Evolutionary conservation across 2,888 invertebrate genomes (phyloP).

Genomic region (Matsumyia berberina): DNA sequence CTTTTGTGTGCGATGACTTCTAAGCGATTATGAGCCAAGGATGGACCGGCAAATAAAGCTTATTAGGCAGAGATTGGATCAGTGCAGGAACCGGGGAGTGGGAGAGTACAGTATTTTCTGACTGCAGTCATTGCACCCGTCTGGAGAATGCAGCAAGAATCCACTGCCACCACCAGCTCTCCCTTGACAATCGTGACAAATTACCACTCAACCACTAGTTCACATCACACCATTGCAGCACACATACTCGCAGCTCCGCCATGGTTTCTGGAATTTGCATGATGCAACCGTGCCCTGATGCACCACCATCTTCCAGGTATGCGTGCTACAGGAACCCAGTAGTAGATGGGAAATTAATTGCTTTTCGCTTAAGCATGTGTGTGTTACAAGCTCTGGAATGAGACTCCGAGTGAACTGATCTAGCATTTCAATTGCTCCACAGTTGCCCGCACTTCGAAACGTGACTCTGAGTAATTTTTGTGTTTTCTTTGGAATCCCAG

Average conservation of each 20-base stretch:
- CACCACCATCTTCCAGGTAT: conserved; percentile 25
- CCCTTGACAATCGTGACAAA: conserved; percentile 57
- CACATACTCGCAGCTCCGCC: too few relatives aligned
- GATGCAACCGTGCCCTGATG: conserved; percentile 8
- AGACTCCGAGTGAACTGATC: conserved; percentile 37
- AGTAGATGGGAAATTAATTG: conserved; percentile 55
- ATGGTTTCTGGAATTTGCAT: conserved; percentile 59
- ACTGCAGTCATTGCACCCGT: conserved; percentile 16
- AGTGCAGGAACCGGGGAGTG: conserved; percentile 2
- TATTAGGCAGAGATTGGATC: conserved; percentile 42
- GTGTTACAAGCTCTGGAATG: conserved; percentile 30
- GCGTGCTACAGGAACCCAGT: conserved; percentile 13
- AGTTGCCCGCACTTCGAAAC: conserved; percentile 52
- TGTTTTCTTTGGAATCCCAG: conserved; percentile 46
- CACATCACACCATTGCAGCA: neutral
- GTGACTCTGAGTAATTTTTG: conserved; percentile 63
- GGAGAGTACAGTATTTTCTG: too few relatives aligned
- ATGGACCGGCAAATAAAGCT: conserved; percentile 47
- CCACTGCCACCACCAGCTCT: neutral
- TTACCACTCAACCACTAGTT: conserved; percentile 35
- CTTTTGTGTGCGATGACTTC: conserved; percentile 32
- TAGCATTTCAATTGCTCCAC: conserved; percentile 45
- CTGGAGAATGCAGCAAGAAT: neutral
- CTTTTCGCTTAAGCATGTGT: conserved; percentile 60
- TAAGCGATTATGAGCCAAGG: conserved; percentile 37